A percentile compares a stretch with the other conserved stretches of the same genome.
These are phyloP conservation scores for Acyrthosiphon pisum DNA, from an alignment of 1,140 invertebrate genomes.

Conservation along the genomic window DNA sequence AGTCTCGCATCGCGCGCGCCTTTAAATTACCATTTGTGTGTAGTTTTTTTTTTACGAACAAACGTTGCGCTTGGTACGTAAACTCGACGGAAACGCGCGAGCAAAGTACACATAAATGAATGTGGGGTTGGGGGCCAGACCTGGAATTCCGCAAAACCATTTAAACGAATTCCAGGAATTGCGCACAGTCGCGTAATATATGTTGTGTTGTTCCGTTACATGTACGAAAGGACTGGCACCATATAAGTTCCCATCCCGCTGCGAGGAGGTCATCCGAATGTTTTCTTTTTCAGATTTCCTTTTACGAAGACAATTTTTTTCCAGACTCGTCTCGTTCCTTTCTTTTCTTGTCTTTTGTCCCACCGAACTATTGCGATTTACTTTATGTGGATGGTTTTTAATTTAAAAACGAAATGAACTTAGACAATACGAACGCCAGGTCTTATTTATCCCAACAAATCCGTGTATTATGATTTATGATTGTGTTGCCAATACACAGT, in stretches of 20 bases:
- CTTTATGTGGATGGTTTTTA: background rate
- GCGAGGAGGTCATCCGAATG: background rate
- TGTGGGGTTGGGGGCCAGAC: background rate
- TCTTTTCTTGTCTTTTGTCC: background rate
- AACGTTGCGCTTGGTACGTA: background rate
- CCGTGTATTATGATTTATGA: too few species aligned
- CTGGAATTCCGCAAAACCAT: constrained; percentile 36
- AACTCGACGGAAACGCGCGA: background rate
- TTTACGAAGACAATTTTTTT: background rate
- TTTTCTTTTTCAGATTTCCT: constrained; percentile 33
- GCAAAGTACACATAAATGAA: background rate
- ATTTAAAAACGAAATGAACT: background rate
- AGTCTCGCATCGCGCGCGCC: background rate
- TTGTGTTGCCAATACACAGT: too few species aligned
- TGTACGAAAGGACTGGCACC: background rate
- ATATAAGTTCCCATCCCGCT: background rate
- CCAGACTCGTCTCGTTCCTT: background rate
- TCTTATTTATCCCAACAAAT: too few species aligned
- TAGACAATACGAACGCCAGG: background rate
- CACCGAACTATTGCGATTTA: background rate
- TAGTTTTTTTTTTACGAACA: background rate
- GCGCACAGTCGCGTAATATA: background rate
- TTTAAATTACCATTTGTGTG: background rate
- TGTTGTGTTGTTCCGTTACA: background rate
- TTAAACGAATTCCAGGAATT: constrained; percentile 53